Evolutionary conservation across 2,113 vertebrate species (phyloP).

Genomic region (Taxidea taxus): DNA sequence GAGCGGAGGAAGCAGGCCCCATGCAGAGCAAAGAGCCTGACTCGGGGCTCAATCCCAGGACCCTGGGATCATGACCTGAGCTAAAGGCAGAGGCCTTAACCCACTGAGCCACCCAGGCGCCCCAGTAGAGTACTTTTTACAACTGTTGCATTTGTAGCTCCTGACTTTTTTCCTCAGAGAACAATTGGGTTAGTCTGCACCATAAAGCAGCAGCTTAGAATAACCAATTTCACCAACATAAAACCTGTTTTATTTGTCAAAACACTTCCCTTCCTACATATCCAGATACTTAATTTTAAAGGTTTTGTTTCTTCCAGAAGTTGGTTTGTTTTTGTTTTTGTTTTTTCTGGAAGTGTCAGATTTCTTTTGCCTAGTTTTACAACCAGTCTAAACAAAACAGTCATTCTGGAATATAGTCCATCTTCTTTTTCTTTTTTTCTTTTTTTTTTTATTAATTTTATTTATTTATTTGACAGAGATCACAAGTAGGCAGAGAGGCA

Average conservation of each 20-base stretch:
- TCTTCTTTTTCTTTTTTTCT: too few relatives aligned
- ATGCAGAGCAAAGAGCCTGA: too few relatives aligned
- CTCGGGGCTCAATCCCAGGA: too few relatives aligned
- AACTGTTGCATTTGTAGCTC: neutral
- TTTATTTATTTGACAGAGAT: too few relatives aligned
- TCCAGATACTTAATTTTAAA: conserved; percentile 3
- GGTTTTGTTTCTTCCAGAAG: neutral
- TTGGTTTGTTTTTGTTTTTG: neutral
- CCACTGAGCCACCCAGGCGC: too few relatives aligned
- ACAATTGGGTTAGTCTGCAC: neutral
- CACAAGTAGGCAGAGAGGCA: too few relatives aligned
- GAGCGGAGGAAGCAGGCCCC: too few relatives aligned
- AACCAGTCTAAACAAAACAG: conserved; percentile 28
- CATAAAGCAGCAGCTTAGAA: conserved; percentile 1
- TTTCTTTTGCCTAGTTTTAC: conserved; percentile 40
- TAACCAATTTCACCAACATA: neutral
- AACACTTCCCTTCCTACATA: neutral
- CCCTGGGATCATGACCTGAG: too few relatives aligned
- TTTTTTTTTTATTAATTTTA: too few relatives aligned
- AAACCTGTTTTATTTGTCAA: neutral
- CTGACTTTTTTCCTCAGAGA: conserved; percentile 23
- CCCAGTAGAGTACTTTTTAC: neutral
- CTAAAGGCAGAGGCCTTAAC: too few relatives aligned
- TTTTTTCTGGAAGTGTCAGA: neutral
- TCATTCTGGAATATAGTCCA: neutral